Percentiles rank a stretch among this genome's conserved stretches.
phyloP scores from a whole-genome alignment of 2,888 invertebrate species.

The Polyploca ridens region DNA sequence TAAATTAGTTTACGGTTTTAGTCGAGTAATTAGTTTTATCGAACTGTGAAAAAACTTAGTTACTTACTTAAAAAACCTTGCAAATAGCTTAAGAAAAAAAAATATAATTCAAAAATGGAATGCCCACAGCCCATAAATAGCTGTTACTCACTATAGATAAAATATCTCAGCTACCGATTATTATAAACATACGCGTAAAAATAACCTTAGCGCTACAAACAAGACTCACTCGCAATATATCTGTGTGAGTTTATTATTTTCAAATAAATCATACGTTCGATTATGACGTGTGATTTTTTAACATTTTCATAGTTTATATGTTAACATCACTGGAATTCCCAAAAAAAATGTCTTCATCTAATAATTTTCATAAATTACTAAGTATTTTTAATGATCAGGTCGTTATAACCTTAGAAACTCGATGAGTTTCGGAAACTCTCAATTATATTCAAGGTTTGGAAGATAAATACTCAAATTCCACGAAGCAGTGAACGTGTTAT shows the following conservation, averaged over 20 bases:
- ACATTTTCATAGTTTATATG: no score
- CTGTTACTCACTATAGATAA: neutral
- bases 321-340: neutral
- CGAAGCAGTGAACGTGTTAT: neutral
- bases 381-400: neutral
- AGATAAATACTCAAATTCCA: neutral
- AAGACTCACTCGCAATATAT: neutral
- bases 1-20: neutral
- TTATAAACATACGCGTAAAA: neutral
- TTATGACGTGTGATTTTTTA: no score
- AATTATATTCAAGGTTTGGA: neutral
- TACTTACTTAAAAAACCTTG: neutral
- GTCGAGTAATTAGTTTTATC: neutral
- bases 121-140: neutral
- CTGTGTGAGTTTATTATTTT: slow-evolving; percentile 5
- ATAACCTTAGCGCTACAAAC: neutral
- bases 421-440: neutral
- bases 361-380: neutral
- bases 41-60: neutral
- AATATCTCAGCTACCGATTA: neutral
- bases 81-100: neutral
- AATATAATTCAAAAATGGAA: neutral
- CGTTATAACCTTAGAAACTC: neutral
- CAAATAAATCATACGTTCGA: neutral
- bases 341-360: neutral